Base-by-base conservation (phyloP, 2,888 invertebrate genomes). In the Caenorhabditis afra region DNA sequence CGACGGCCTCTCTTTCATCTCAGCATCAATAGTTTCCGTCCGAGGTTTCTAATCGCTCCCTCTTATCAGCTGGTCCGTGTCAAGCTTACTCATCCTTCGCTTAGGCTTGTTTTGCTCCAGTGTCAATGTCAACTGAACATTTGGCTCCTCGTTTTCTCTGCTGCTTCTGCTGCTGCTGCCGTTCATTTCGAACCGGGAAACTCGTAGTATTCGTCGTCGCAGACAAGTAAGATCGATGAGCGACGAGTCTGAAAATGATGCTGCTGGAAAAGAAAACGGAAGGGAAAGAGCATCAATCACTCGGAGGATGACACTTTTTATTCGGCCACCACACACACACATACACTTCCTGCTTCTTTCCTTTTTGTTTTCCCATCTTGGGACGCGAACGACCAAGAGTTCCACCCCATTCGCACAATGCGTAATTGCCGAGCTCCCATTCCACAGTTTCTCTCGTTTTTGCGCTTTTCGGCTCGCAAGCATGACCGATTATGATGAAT, bases 121-220 rank as follows among this genome's bases (percentile, higher is more conserved):
- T 66, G 66, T 66, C 66, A 66, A 57, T 66, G 66, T 66, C 66
- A 66, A 57, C 57, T 7, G 66, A 57, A 57, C 53, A 44, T 65
- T 45, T 45, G 12, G 22, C 29, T 1, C 49, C 50, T 65, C 53
- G 29, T 44, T 65, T 35, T 41, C 41, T 39, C 35, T 10, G 41
- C 35, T 10, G 41, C 41, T 58, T 41, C 35, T 16, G 41, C 29
- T 29, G 3, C 41, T 58, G 23, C 29, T 7, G 3, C 29, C 7
- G 29, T 7, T 29, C 29, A 58, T 58, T 58, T 58, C 29, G 44
- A 23, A 44, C 58, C 22, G 18, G 22, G n/a, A 22, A 39, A 37
- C 14, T 45, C 22, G 20, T 22, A 3, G 14, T 47, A 37, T 20
- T 45, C 22, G 20, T 22, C 20, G 14, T 47, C 18, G 8, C 57